A percentile compares a stretch with the other conserved stretches of the same genome.
phyloP scores from a whole-genome alignment of 2,113 vertebrate species.

The Formicarius rufipectus region DNA sequence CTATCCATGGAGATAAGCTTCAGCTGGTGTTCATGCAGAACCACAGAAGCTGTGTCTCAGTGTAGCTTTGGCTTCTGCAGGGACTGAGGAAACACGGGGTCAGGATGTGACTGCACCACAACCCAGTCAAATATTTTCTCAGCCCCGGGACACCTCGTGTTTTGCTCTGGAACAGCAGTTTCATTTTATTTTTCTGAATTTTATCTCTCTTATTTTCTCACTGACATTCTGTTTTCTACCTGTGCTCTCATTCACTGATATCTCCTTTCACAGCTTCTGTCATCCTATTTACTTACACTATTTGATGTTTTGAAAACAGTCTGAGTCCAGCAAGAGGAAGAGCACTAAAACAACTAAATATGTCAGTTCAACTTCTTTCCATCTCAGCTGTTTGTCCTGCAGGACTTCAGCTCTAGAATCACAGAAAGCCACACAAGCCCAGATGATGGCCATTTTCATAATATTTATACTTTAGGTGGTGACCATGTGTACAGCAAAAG shows the following conservation, averaged over 20 bases:
- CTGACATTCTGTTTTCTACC: background rate
- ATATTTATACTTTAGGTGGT: background rate
- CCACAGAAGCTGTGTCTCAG: background rate
- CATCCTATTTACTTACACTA: background rate
- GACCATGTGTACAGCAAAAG: background rate
- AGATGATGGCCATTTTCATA: background rate
- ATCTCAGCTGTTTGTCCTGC: background rate
- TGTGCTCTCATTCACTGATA: background rate
- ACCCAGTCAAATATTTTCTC: rapidly evolving
- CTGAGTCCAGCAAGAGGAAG: background rate
- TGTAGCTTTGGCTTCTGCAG: background rate
- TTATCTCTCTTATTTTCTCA: background rate
- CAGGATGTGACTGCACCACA: background rate
- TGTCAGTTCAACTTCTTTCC: background rate
- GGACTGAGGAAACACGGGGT: background rate
- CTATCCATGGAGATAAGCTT: background rate
- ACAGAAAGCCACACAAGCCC: background rate
- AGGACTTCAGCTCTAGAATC: background rate
- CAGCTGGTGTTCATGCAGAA: background rate
- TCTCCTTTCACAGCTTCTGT: background rate
- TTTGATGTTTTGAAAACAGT: background rate
- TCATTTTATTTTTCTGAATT: background rate
- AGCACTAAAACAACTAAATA: background rate
- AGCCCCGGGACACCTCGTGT: background rate
- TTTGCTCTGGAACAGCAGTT: background rate